These are phyloP conservation scores for Maniola hyperantus DNA, from an alignment of 2,888 invertebrate genomes.

Conservation along the genomic window DNA sequence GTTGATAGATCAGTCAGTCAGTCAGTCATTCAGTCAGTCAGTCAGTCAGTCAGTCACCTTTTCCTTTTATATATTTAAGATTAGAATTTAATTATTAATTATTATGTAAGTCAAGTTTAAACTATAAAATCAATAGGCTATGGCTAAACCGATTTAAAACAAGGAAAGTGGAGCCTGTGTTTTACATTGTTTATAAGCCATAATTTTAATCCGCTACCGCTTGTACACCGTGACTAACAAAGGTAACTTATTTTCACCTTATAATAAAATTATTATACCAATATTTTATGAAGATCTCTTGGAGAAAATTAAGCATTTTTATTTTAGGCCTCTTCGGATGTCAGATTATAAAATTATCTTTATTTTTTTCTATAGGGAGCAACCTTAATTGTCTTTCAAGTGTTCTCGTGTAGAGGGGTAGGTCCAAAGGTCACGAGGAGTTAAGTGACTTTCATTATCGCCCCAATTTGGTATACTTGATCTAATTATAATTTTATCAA, in stretches of 20 bases:
- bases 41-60: no score
- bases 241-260: conserved; percentile 17
- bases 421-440: conserved; percentile 1
- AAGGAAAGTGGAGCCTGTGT: no score
- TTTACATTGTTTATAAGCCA: no score
- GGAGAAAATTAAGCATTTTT: conserved; percentile 22
- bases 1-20: no score
- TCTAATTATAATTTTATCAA: neutral
- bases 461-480: neutral
- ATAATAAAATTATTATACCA: neutral
- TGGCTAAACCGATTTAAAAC: no score
- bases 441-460: neutral
- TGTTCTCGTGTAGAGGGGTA: neutral
- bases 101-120: neutral
- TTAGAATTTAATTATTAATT: neutral
- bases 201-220: neutral
- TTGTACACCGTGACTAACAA: neutral
- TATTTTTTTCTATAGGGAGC: conserved; percentile 6
- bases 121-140: neutral
- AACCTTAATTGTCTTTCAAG: conserved; percentile 3
- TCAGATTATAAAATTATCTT: conserved; percentile 4
- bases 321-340: neutral
- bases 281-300: conserved; percentile 19
- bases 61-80: no score
- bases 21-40: no score